Percentiles rank a stretch among this genome's conserved stretches.
Evolutionary conservation across 1,140 invertebrate genomes (phyloP).

Genomic region (Apis cerana): DNA sequence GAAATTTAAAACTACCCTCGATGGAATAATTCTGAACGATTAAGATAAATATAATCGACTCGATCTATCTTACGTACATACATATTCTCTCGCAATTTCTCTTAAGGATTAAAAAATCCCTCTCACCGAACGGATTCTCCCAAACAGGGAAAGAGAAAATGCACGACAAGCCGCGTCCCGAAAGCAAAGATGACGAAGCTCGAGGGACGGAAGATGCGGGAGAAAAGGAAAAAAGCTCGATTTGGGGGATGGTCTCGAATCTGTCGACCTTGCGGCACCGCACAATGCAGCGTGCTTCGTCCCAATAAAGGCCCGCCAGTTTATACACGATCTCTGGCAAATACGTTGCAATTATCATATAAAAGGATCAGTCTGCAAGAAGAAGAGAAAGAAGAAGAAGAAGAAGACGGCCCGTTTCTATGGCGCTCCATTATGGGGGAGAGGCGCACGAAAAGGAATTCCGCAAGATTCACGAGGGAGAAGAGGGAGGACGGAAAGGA

Average conservation of each 20-base stretch:
- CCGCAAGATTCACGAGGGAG: constrained; percentile 28
- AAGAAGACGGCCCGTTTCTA: constrained; percentile 60
- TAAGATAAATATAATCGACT: too few relatives aligned
- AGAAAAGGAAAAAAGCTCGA: constrained; percentile 3
- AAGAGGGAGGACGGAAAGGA: neutral
- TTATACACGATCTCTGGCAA: constrained; percentile 70
- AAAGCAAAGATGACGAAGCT: neutral
- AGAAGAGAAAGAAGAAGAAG: constrained; percentile 3
- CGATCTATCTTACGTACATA: too few relatives aligned
- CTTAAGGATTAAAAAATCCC: too few relatives aligned
- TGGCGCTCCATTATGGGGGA: constrained; percentile 56
- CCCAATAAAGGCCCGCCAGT: constrained; percentile 66
- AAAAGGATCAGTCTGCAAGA: constrained; percentile 70
- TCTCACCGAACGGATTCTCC: too few relatives aligned
- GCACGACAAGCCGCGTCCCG: too few relatives aligned
- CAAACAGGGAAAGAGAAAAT: too few relatives aligned
- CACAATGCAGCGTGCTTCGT: constrained; percentile 59
- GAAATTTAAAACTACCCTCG: neutral
- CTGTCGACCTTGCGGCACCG: constrained; percentile 41
- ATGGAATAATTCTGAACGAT: neutral
- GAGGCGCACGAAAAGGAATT: constrained; percentile 56
- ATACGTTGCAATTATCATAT: constrained; percentile 77
- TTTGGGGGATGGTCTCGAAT: constrained; percentile 39
- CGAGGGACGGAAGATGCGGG: neutral
- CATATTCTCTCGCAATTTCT: too few relatives aligned